Conservation (phyloP, 1,140 invertebrate species). For the Diorhabda sublineata region DNA sequence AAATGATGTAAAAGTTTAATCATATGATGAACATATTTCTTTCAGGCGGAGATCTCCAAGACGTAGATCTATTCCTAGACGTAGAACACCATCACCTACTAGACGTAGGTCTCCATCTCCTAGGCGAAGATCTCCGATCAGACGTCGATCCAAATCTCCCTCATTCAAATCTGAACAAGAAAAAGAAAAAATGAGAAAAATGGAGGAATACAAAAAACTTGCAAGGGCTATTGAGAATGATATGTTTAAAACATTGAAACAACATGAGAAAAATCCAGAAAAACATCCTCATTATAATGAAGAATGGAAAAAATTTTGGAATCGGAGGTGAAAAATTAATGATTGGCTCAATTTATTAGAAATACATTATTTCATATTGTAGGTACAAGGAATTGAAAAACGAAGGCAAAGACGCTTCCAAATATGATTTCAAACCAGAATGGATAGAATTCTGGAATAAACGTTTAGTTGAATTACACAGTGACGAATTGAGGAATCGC, state of each 20-base stretch:
- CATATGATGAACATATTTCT: no score
- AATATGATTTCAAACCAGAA: constrained; percentile 79
- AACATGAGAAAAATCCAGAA: constrained; percentile 77
- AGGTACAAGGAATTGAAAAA: constrained; percentile 74
- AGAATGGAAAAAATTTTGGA: constrained; percentile 77
- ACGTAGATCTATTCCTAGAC: constrained; percentile 5
- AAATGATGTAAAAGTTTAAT: no score
- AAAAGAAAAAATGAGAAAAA: constrained; percentile 28
- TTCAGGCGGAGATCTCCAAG: constrained; percentile 16
- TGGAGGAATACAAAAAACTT: constrained; percentile 45
- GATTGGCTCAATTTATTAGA: no score
- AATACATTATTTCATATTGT: background rate
- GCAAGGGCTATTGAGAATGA: constrained; percentile 49
- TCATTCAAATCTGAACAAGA: constrained; percentile 29
- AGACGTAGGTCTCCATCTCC: constrained; percentile 17
- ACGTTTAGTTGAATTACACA: constrained; percentile 71
- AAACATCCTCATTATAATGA: constrained; percentile 80
- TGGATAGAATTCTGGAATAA: constrained; percentile 82
- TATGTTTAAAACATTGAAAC: constrained; percentile 58
- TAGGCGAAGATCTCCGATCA: constrained; percentile 1
- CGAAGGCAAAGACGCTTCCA: constrained; percentile 69
- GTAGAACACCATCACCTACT: constrained; percentile 9
- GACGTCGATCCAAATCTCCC: constrained; percentile 14
- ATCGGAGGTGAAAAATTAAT: constrained; percentile 28
- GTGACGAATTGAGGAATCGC: constrained; percentile 58